These are phyloP conservation scores for Parelbella ahira DNA, from an alignment of 2,888 invertebrate genomes.

Conservation along the genomic window DNA sequence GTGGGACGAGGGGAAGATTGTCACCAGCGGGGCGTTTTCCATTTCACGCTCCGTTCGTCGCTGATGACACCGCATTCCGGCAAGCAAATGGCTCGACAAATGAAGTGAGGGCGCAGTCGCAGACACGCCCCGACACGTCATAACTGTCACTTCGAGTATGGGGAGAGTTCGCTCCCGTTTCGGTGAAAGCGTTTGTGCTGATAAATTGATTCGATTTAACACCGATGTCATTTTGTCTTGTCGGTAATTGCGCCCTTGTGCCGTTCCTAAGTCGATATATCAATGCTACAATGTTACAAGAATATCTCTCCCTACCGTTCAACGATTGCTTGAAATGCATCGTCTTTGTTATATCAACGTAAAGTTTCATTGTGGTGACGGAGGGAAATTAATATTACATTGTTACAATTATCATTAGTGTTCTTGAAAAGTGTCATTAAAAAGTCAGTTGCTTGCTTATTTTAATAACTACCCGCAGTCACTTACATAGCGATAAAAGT, in stretches of 20 bases:
- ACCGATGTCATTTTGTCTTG: constrained; percentile 36
- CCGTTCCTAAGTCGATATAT: constrained; percentile 8
- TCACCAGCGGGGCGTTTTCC: constrained; percentile 74
- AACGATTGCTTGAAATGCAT: not conserved
- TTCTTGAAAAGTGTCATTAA: constrained; percentile 28
- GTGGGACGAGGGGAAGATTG: constrained; percentile 50
- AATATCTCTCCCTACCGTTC: not conserved
- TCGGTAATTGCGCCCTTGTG: constrained; percentile 26
- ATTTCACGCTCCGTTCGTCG: constrained; percentile 75
- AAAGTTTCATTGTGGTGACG: constrained; percentile 16
- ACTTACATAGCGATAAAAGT: constrained; percentile 32
- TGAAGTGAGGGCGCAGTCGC: constrained; percentile 68
- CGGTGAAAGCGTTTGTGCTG: constrained; percentile 44
- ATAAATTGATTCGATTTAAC: constrained; percentile 66
- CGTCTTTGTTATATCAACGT: constrained; percentile 23
- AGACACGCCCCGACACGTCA: constrained; percentile 72
- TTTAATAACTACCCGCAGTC: constrained; percentile 43
- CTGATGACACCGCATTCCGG: constrained; percentile 79
- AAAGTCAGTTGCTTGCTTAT: constrained; percentile 40
- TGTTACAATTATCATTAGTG: constrained; percentile 18
- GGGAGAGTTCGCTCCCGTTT: constrained; percentile 36
- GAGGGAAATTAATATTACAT: constrained; percentile 22
- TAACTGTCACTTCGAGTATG: constrained; percentile 64
- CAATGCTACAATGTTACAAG: not conserved
- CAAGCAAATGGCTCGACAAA: constrained; percentile 77